phyloP scores from a whole-genome alignment of 2,888 invertebrate genomes.

The Stenurella melanura region DNA sequence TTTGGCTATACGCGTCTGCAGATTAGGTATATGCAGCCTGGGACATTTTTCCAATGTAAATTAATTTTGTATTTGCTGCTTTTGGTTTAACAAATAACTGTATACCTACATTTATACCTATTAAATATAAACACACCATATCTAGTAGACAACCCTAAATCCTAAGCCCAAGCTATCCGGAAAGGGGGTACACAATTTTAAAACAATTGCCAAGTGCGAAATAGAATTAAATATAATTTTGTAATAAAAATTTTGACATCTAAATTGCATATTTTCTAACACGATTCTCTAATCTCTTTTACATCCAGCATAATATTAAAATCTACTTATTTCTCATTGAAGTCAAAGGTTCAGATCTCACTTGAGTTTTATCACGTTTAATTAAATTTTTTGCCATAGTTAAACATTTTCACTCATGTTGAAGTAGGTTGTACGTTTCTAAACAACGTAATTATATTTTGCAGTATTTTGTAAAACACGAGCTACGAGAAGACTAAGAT shows the following conservation, averaged over 20 bases:
- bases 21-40: too few species aligned
- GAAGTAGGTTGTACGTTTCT: slow-evolving; percentile 8
- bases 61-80: too few species aligned
- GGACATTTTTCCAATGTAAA: too few species aligned
- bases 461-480: not conserved
- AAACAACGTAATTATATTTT: slow-evolving; percentile 1
- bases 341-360: slow-evolving; percentile 17
- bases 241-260: not conserved
- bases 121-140: too few species aligned
- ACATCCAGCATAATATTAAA: not conserved
- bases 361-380: slow-evolving; percentile 13
- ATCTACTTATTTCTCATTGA: not conserved
- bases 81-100: too few species aligned
- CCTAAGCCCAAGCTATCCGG: too few species aligned
- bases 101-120: too few species aligned
- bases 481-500: not conserved
- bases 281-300: not conserved
- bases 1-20: too few species aligned
- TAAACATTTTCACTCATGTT: slow-evolving; percentile 3
- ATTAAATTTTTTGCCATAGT: not conserved
- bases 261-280: not conserved
- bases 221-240: not conserved
- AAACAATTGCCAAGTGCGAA: not conserved
- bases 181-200: not conserved
- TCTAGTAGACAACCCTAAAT: too few species aligned